Conservation (phyloP, 2,113 vertebrate genomes). For the Plestiodon gilberti region DNA sequence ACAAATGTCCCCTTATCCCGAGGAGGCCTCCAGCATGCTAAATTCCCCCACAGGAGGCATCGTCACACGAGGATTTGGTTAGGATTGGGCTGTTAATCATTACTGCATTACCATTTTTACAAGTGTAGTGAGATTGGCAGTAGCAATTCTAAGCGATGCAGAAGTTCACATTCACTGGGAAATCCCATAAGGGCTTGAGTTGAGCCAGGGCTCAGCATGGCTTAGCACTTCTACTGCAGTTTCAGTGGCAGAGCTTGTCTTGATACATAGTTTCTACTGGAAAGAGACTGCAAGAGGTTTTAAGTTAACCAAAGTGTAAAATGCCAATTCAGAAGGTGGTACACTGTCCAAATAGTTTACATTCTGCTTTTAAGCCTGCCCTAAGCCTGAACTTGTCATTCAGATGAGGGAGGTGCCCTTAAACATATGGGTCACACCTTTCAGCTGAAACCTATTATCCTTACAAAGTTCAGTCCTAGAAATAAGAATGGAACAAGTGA, state of each 20-base stretch:
- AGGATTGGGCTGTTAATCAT: background rate
- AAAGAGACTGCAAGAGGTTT: background rate
- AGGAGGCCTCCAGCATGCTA: too few species aligned
- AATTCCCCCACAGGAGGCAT: too few species aligned
- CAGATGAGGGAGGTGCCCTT: background rate
- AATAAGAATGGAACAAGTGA: background rate
- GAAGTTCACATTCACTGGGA: background rate
- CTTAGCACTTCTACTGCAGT: background rate
- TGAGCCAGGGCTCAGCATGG: background rate
- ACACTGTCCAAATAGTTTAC: background rate
- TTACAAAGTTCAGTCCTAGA: background rate
- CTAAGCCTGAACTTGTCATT: background rate
- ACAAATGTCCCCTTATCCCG: too few species aligned
- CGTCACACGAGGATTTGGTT: too few species aligned
- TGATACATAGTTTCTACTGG: background rate
- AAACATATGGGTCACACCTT: background rate
- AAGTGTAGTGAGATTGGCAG: background rate
- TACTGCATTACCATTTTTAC: background rate
- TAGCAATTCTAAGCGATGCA: background rate
- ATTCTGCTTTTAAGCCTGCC: background rate
- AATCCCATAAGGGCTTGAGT: background rate
- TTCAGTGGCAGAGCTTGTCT: background rate
- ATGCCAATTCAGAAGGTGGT: background rate
- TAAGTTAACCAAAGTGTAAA: background rate
- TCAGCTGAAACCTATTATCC: background rate